A percentile compares a stretch with the other conserved stretches of the same genome.
Conservation (phyloP, 2,888 invertebrate species). For the Synanthedon myopaeformis region DNA sequence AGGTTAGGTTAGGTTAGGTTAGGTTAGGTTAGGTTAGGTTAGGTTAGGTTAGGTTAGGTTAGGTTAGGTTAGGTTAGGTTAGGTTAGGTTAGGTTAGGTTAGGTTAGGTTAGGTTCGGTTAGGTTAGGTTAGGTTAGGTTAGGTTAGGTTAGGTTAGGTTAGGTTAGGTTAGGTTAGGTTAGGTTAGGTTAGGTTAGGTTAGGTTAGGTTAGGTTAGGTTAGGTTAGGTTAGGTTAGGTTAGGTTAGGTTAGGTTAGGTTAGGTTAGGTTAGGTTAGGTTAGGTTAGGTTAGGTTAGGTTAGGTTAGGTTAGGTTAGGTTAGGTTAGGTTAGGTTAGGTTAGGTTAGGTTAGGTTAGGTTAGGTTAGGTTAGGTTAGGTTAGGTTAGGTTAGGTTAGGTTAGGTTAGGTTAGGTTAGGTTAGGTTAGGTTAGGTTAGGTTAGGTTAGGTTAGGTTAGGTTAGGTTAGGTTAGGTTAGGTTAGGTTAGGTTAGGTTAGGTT, state of each 20-base stretch:
- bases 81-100: neutral
- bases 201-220: slow-evolving; percentile 7
- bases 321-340: slow-evolving; percentile 9
- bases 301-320: slow-evolving; percentile 8
- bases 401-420: slow-evolving; percentile 4
- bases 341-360: slow-evolving; percentile 9
- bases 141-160: slow-evolving; percentile 9
- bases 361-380: neutral
- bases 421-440: slow-evolving; percentile 10
- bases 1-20: neutral
- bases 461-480: slow-evolving; percentile 11
- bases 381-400: neutral
- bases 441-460: slow-evolving; percentile 10
- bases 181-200: slow-evolving; percentile 7
- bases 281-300: slow-evolving; percentile 8
- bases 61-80: neutral
- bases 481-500: slow-evolving; percentile 7
- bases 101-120: neutral
- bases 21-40: neutral
- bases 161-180: slow-evolving; percentile 9
- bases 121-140: slow-evolving; percentile 2
- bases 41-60: neutral
- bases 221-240: slow-evolving; percentile 8
- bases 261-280: slow-evolving; percentile 9
- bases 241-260: slow-evolving; percentile 6